phyloP scores from a whole-genome alignment of 1,140 invertebrate species.

The Sinella curviseta region DNA sequence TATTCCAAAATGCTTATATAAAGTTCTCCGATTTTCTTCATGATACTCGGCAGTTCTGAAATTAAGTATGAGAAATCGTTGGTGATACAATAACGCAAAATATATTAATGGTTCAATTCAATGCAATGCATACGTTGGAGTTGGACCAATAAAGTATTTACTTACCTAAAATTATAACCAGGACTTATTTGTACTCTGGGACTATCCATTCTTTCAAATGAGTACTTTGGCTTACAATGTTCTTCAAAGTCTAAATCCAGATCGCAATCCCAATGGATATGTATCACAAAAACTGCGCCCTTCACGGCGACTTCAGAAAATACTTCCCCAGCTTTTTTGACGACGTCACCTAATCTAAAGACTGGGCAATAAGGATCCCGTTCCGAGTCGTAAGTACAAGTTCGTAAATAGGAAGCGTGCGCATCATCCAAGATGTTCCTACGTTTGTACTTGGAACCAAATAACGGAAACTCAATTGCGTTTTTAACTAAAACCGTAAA shows the following conservation, averaged over 20 bases:
- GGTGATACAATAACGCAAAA: no score
- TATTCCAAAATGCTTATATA: slow-evolving; percentile 61
- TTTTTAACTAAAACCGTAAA: slow-evolving; percentile 63
- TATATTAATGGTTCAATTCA: no score
- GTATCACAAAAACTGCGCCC: slow-evolving; percentile 60
- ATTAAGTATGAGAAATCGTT: not conserved
- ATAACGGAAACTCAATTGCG: slow-evolving; percentile 58
- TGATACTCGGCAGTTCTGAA: slow-evolving; percentile 57
- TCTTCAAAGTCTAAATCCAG: slow-evolving; percentile 56
- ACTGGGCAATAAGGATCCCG: slow-evolving; percentile 58
- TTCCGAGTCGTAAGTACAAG: slow-evolving; percentile 54
- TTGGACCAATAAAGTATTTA: not conserved
- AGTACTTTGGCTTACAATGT: slow-evolving; percentile 59
- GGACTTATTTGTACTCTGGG: slow-evolving; percentile 50
- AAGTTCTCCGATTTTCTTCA: slow-evolving; percentile 54
- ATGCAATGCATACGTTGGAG: no score
- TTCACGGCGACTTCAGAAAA: slow-evolving; percentile 53
- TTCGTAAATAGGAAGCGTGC: slow-evolving; percentile 54
- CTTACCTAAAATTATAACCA: slow-evolving; percentile 61
- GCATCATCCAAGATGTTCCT: slow-evolving; percentile 57
- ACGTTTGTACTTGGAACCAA: slow-evolving; percentile 49
- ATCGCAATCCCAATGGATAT: slow-evolving; percentile 61
- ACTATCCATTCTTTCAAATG: slow-evolving; percentile 57
- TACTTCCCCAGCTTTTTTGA: slow-evolving; percentile 53
- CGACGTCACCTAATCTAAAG: slow-evolving; percentile 58